These are phyloP conservation scores for Acleris emargana DNA, from an alignment of 2,888 invertebrate genomes.

Conservation along the genomic window DNA sequence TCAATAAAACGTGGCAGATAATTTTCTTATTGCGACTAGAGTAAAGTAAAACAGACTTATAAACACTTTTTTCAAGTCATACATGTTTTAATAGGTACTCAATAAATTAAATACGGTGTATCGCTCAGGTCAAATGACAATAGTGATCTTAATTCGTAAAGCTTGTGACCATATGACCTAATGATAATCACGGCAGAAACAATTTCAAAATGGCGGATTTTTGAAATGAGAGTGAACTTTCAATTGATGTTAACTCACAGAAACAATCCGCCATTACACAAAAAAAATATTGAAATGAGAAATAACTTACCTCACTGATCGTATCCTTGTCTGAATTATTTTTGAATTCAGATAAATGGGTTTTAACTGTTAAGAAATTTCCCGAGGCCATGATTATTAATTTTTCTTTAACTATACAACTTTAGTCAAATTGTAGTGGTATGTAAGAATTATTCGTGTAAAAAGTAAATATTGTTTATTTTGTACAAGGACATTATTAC, in stretches of 20 bases:
- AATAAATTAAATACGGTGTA: too few species aligned
- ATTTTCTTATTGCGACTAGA: too few species aligned
- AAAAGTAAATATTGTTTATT: background rate
- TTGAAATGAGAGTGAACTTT: background rate
- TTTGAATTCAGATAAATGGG: constrained; percentile 78
- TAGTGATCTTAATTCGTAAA: too few species aligned
- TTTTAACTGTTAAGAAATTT: constrained; percentile 60
- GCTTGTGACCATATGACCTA: too few species aligned
- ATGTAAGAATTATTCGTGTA: background rate
- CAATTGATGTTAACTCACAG: background rate
- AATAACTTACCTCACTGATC: constrained; percentile 73
- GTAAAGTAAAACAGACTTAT: too few species aligned
- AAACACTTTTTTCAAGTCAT: too few species aligned
- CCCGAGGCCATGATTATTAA: constrained; percentile 40
- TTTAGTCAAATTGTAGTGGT: background rate
- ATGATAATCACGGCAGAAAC: background rate
- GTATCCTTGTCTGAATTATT: constrained; percentile 76
- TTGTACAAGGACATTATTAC: constrained; percentile 5
- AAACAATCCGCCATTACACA: too few species aligned
- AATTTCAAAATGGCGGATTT: constrained; percentile 47
- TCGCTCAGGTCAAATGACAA: too few species aligned
- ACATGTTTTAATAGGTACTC: too few species aligned
- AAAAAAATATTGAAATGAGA: background rate
- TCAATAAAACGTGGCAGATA: too few species aligned
- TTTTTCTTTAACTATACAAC: constrained; percentile 1